A percentile compares a stretch with the other conserved stretches of the same genome.
phyloP scores from a whole-genome alignment of 1,140 invertebrate species.

The Macrosteles quadrilineatus region DNA sequence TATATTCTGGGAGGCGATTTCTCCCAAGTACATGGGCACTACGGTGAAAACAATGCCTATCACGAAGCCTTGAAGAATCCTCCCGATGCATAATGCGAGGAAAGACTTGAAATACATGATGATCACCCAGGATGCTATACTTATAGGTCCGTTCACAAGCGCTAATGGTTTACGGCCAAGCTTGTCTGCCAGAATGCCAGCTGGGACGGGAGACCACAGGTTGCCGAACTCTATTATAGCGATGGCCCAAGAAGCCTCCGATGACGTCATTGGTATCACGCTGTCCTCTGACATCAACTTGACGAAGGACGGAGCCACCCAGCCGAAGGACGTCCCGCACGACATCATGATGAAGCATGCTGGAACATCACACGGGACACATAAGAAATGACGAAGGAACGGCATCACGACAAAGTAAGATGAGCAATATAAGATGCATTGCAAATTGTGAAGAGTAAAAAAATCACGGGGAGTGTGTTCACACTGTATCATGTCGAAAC shows the following conservation, averaged over 20 bases:
- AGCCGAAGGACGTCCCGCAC: constrained; percentile 66
- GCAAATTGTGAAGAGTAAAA: too few relatives aligned
- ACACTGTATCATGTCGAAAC: too few relatives aligned
- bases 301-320: constrained; percentile 70
- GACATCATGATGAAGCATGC: constrained; percentile 36
- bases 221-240: constrained; percentile 50
- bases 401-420: too few relatives aligned
- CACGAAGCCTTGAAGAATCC: constrained; percentile 57
- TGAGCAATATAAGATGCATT: too few relatives aligned
- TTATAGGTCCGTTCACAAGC: constrained; percentile 66
- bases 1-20: constrained; percentile 59
- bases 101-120: constrained; percentile 64
- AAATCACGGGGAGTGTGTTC: too few relatives aligned
- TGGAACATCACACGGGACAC: constrained; percentile 26
- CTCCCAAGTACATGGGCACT: constrained; percentile 81
- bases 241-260: constrained; percentile 45
- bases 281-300: constrained; percentile 54
- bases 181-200: constrained; percentile 64
- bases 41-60: constrained; percentile 74
- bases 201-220: constrained; percentile 28
- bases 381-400: too few relatives aligned
- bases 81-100: constrained; percentile 33
- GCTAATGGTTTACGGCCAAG: constrained; percentile 73
- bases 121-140: constrained; percentile 71
- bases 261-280: constrained; percentile 29